A percentile compares a stretch with the other conserved stretches of the same genome.
Conservation (phyloP, 2,113 vertebrate genomes). For the Xiphophorus hellerii region DNA sequence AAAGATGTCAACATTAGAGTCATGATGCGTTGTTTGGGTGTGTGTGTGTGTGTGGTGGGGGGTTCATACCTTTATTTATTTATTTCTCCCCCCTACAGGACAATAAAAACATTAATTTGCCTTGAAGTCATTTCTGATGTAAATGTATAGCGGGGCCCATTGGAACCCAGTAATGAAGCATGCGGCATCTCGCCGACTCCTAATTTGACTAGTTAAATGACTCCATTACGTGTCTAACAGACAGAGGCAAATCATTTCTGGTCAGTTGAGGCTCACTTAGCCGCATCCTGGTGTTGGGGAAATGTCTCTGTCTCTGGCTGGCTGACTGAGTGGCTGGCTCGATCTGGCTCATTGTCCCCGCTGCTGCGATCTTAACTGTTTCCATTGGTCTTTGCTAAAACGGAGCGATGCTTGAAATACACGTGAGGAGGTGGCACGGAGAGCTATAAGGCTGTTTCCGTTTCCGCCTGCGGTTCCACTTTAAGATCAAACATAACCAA, state of each 20-base stretch:
- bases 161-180: slow-evolving; percentile 99
- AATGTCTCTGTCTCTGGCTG: slow-evolving; percentile 71
- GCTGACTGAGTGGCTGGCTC: slow-evolving; percentile 53
- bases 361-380: slow-evolving; percentile 72
- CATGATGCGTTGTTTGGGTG: slow-evolving; percentile 26
- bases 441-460: slow-evolving; percentile 1
- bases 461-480: slow-evolving; percentile 9
- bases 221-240: slow-evolving; percentile 99
- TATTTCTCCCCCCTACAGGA: slow-evolving; percentile 74
- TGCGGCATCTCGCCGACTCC: slow-evolving; percentile 98
- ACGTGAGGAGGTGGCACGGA: slow-evolving; percentile 18
- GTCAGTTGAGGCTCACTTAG: slow-evolving; percentile 99
- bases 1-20: slow-evolving; percentile 29
- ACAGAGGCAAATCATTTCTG: slow-evolving; percentile 99
- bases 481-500: slow-evolving; percentile 11
- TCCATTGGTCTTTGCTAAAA: slow-evolving; percentile 40
- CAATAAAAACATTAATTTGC: slow-evolving; percentile 99
- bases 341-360: slow-evolving; percentile 74
- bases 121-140: slow-evolving; percentile 99
- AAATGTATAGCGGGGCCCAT: slow-evolving; percentile 98
- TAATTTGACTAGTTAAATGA: slow-evolving; percentile 99
- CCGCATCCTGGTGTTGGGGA: slow-evolving; percentile 87
- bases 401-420: slow-evolving; percentile 24
- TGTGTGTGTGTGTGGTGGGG: slow-evolving; percentile 28
- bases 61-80: slow-evolving; percentile 4